Evolutionary conservation across 1,140 invertebrate genomes (phyloP).

Genomic region (Mycetomoellerius zeteki): DNA sequence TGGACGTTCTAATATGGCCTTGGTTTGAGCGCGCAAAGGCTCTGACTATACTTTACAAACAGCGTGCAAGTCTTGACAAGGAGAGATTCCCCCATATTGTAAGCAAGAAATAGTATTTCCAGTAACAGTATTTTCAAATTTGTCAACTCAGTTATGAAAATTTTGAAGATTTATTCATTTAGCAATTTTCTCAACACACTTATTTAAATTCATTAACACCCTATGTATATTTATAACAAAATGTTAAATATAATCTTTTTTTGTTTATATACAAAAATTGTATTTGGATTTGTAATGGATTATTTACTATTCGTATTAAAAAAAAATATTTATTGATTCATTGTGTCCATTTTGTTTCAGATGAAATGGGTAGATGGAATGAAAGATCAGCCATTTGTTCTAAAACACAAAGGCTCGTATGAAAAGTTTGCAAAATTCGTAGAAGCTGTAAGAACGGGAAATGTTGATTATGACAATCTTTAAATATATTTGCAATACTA

Average conservation of each 20-base stretch:
- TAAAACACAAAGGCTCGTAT: slow-evolving; percentile 48
- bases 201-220: not conserved
- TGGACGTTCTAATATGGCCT: slow-evolving; percentile 82
- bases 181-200: not conserved
- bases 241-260: not conserved
- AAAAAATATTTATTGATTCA: slow-evolving; percentile 9
- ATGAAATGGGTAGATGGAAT: slow-evolving; percentile 68
- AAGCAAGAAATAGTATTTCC: slow-evolving; percentile 20
- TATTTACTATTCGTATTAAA: not conserved
- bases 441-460: slow-evolving; percentile 35
- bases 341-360: slow-evolving; percentile 39
- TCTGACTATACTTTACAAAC: slow-evolving; percentile 75
- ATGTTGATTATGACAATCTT: slow-evolving; percentile 66
- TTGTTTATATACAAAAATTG: not conserved
- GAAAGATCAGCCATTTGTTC: slow-evolving; percentile 61
- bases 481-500: not conserved
- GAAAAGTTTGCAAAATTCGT: slow-evolving; percentile 67
- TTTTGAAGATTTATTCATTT: not conserved
- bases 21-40: slow-evolving; percentile 81
- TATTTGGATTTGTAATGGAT: not conserved
- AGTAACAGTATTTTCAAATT: not conserved
- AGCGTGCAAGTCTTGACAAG: slow-evolving; percentile 59
- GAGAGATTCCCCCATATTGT: slow-evolving; percentile 66
- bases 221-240: not conserved
- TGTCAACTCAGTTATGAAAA: not conserved